Evolutionary conservation across 2,888 invertebrate genomes (phyloP).

Genomic region (Spodoptera picta): DNA sequence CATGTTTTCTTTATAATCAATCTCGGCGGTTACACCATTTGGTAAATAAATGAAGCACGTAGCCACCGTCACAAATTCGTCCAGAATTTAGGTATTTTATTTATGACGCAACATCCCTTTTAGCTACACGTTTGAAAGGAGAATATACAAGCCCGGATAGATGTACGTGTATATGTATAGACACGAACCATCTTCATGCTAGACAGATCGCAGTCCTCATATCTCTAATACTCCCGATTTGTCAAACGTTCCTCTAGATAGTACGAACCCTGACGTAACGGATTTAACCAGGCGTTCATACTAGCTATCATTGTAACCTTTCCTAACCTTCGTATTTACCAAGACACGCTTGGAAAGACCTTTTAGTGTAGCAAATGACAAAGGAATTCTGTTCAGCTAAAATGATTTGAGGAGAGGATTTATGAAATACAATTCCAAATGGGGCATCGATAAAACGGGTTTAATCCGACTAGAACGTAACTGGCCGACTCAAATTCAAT

Average conservation of each 20-base stretch:
- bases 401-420: neutral
- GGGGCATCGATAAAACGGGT: neutral
- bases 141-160: too few species aligned
- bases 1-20: too few species aligned
- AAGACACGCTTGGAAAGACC: neutral
- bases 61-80: neutral
- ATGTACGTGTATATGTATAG: neutral
- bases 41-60: too few species aligned
- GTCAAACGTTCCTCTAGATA: conserved; percentile 7
- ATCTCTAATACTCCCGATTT: conserved; percentile 8
- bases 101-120: conserved; percentile 1
- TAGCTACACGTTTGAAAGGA: neutral
- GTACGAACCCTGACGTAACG: conserved; percentile 1
- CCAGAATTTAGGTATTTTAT: neutral
- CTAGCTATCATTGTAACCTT: conserved; percentile 9
- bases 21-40: too few species aligned
- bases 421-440: conserved; percentile 14
- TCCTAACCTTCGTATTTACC: too few species aligned
- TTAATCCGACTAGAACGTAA: conserved; percentile 3
- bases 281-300: neutral
- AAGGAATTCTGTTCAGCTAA: neutral
- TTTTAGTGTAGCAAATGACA: neutral
- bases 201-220: conserved; percentile 2
- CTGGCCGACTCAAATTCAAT: conserved; percentile 4
- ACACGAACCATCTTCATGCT: neutral